Evolutionary conservation across 2,797 vertebrate genomes (phyloP).

Genomic region (Craterocephalus amniculus): DNA sequence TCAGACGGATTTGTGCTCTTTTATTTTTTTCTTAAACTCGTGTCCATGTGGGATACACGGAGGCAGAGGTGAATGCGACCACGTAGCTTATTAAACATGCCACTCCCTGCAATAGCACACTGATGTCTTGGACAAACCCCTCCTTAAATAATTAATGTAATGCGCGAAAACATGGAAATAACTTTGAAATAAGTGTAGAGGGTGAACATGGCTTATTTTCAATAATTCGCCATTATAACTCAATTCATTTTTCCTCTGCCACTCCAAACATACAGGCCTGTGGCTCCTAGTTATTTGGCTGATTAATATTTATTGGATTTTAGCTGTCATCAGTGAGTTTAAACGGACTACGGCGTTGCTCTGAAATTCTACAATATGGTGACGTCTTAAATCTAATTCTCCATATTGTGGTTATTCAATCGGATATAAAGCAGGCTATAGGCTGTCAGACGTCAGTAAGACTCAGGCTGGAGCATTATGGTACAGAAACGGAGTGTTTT

Average conservation of each 20-base stretch:
- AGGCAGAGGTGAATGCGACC: slow-evolving; percentile 59
- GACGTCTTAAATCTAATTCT: slow-evolving; percentile 1
- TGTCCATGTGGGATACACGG: slow-evolving; percentile 2
- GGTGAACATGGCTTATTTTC: neutral
- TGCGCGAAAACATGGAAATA: slow-evolving; percentile 3
- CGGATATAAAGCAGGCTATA: slow-evolving; percentile 15
- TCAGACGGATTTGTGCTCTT: neutral
- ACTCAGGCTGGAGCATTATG: slow-evolving; percentile 39
- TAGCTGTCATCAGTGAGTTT: slow-evolving; percentile 9
- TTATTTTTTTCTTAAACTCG: neutral
- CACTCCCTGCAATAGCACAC: slow-evolving; percentile 84
- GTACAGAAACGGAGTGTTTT: slow-evolving; percentile 45
- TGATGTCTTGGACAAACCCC: slow-evolving; percentile 71
- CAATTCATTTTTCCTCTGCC: slow-evolving; percentile 8
- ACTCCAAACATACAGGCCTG: neutral
- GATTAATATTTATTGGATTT: slow-evolving; percentile 3
- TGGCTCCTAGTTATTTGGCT: slow-evolving; percentile 2
- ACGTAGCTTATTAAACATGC: slow-evolving; percentile 75
- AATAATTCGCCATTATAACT: neutral
- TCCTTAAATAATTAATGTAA: slow-evolving; percentile 55
- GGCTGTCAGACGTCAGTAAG: slow-evolving; percentile 38
- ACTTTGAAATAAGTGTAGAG: neutral
- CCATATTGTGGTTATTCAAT: slow-evolving; percentile 20
- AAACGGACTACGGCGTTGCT: neutral
- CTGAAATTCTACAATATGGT: slow-evolving; percentile 7